Base-by-base conservation (phyloP, 2,797 vertebrate species). In the Limosa lapponica region DNA sequence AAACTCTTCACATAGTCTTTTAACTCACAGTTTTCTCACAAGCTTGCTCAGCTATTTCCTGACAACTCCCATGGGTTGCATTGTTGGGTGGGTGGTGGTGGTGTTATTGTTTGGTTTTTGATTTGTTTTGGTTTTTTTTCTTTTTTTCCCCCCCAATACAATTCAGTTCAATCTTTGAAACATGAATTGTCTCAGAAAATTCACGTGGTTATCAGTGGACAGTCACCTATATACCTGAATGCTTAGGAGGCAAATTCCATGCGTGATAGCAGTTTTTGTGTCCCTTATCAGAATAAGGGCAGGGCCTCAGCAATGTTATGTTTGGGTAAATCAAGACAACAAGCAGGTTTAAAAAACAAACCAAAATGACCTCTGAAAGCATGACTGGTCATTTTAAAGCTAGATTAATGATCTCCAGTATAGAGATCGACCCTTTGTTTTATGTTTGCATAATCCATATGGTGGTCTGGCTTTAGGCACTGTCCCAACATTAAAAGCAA, bases 291-390 rank as follows among this genome's bases (percentile, higher is more conserved):
- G 80, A 81, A 30, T 13, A 46, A 70, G 43, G 73, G 71, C 3
- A 10, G 30, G 39, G 37, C 80, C 58, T 72, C 48, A 66, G 7
- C 34, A 49, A 25, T 20, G 24, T 66, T 91, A 25, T 48, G 23
- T 84, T 95, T 93, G 36, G 24, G 85, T 52, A 66, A 58, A 57
- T 91, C 87, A 55, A 87, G 93, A 82, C 82, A 95, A 89, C 71
- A 93, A 67, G 36, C 25, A 75, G 43, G 54, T 58, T 92, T 75
- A n/a, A 65, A 88, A 92, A 92, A 72, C 44, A 83, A 83, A 65
- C 36, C 14, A 66, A 87, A 79, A 48, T 32, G 66, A 90, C 80
- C 80, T 82, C 62, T 59, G 80, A 90, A 82, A 81, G 73, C 39
- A 84, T 0, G 0, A 66, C 11, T 64, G 41, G 12, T 88, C 62